Percentiles rank a stretch among this genome's conserved stretches.
phyloP scores from a whole-genome alignment of 2,888 invertebrate species.

The Chironomus riparius region DNA sequence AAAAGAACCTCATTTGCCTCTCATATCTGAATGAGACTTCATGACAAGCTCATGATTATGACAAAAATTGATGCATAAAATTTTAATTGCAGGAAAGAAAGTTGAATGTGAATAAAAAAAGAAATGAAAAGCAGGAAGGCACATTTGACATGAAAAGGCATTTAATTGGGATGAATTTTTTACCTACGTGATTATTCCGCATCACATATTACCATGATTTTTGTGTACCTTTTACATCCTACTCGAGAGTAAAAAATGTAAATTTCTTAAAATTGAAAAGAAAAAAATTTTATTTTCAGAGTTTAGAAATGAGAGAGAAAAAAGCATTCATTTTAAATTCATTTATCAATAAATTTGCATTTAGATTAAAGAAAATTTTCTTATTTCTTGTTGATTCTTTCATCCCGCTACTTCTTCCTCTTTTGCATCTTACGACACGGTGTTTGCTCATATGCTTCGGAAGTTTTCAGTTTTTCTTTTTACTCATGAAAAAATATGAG shows the following conservation, averaged over 20 bases:
- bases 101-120: neutral
- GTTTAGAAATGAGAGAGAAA: neutral
- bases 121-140: neutral
- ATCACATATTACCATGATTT: too few species aligned
- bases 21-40: too few species aligned
- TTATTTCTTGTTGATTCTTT: neutral
- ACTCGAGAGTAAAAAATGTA: neutral
- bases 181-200: neutral
- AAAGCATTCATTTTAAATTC: neutral
- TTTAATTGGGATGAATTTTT: neutral
- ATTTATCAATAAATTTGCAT: conserved; percentile 9
- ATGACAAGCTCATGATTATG: neutral
- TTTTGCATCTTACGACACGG: neutral
- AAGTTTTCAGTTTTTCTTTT: neutral
- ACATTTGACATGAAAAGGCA: neutral
- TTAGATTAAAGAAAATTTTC: conserved; percentile 4
- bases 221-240: too few species aligned
- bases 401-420: too few species aligned
- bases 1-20: too few species aligned
- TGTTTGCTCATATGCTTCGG: neutral
- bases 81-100: neutral
- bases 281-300: too few species aligned
- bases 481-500: too few species aligned
- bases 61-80: conserved; percentile 2
- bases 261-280: neutral